These are phyloP conservation scores for Sebastes hubbsi DNA, from an alignment of 2,797 vertebrate genomes.

Conservation along the genomic window DNA sequence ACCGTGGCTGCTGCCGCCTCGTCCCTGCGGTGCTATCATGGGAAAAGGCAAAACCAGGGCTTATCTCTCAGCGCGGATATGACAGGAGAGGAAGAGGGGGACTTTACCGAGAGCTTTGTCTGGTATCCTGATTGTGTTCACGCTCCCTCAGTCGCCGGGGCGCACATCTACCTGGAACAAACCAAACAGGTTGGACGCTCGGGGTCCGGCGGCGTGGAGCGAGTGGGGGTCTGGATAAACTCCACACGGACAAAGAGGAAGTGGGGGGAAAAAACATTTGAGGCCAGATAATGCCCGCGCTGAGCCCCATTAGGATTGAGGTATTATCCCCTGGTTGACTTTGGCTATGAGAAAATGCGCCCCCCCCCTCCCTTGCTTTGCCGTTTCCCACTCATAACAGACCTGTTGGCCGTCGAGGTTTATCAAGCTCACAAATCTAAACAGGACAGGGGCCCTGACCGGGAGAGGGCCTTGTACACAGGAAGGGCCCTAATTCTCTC, in stretches of 20 bases:
- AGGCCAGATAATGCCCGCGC: slow-evolving; percentile 76
- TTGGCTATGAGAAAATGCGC: slow-evolving; percentile 80
- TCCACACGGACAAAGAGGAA: slow-evolving; percentile 80
- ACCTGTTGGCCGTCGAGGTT: slow-evolving; percentile 83
- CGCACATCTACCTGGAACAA: slow-evolving; percentile 71
- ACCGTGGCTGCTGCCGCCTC: slow-evolving; percentile 23
- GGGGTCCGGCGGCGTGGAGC: neutral
- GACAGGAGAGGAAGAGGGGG: slow-evolving; percentile 64
- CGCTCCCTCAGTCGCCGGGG: slow-evolving; percentile 24
- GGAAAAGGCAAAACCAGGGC: slow-evolving; percentile 61
- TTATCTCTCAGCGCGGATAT: slow-evolving; percentile 61
- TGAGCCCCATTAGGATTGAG: slow-evolving; percentile 82
- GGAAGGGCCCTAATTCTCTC: slow-evolving; percentile 80
- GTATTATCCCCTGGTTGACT: slow-evolving; percentile 82
- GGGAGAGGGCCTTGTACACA: slow-evolving; percentile 76
- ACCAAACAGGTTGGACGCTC: slow-evolving; percentile 57
- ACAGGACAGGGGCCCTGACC: slow-evolving; percentile 79
- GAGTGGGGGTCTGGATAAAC: slow-evolving; percentile 66
- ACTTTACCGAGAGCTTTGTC: slow-evolving; percentile 53
- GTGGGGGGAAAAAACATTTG: slow-evolving; percentile 62
- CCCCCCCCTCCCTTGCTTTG: slow-evolving; percentile 52
- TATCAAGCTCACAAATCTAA: slow-evolving; percentile 85
- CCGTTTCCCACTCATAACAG: slow-evolving; percentile 83
- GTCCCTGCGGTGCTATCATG: slow-evolving; percentile 59
- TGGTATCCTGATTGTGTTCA: slow-evolving; percentile 57